phyloP scores from a whole-genome alignment of 2,888 invertebrate genomes.

The Sphaerophoria rueppellii region DNA sequence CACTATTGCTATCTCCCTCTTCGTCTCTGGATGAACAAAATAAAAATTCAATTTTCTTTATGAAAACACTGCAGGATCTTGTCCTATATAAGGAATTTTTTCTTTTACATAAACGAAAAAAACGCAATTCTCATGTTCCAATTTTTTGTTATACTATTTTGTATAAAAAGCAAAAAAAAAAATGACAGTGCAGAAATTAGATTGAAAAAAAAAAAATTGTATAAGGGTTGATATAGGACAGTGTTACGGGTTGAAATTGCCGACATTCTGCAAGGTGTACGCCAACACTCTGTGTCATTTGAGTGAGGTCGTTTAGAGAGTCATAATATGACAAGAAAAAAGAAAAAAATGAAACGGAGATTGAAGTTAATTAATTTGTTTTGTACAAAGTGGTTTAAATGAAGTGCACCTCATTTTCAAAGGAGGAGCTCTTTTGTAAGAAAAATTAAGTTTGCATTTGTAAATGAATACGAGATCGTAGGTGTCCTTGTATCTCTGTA shows the following conservation, averaged over 20 bases:
- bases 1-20: neutral
- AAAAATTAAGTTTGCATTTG: no score
- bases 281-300: constrained; percentile 6
- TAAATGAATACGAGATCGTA: no score
- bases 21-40: constrained; percentile 24
- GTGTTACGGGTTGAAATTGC: constrained; percentile 31
- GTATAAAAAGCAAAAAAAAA: constrained; percentile 24
- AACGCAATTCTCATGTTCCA: constrained; percentile 11
- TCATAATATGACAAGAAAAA: no score
- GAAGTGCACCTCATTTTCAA: no score
- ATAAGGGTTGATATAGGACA: constrained; percentile 9
- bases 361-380: no score
- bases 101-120: constrained; percentile 12
- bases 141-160: constrained; percentile 7
- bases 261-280: constrained; percentile 31
- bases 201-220: constrained; percentile 34
- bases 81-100: constrained; percentile 36
- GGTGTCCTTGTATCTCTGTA: no score
- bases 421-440: no score
- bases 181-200: constrained; percentile 34
- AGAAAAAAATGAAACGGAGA: no score
- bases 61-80: constrained; percentile 50
- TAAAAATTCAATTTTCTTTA: constrained; percentile 60
- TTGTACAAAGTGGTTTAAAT: no score
- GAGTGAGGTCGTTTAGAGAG: neutral